Conservation (phyloP, 35 echinoderm and acorn worm genomes). For the Heliocidaris erythrogramma region DNA sequence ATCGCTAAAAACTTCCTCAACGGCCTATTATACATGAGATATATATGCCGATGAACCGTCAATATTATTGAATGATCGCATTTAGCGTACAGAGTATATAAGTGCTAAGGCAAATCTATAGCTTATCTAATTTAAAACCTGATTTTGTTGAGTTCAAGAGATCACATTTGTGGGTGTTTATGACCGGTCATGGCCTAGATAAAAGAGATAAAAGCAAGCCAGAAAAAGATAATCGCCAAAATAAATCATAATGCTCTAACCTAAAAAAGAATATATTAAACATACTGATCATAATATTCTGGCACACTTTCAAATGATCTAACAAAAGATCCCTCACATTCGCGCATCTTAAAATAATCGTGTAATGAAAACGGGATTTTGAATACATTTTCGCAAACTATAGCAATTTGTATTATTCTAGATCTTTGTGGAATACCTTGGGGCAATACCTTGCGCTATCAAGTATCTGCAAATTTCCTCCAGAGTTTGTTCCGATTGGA, state of each 20-base stretch:
- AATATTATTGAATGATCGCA: too few relatives aligned
- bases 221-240: neutral
- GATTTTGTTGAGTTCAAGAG: neutral
- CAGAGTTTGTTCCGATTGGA: neutral
- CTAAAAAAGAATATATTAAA: too few relatives aligned
- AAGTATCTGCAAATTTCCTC: conserved; percentile 22
- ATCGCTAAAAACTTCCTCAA: neutral
- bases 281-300: neutral
- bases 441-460: neutral
- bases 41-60: too few relatives aligned
- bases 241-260: neutral
- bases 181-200: neutral
- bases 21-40: neutral
- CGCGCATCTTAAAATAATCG: neutral
- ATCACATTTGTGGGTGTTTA: neutral
- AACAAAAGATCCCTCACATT: neutral
- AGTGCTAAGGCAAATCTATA: too few relatives aligned
- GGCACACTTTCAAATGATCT: neutral
- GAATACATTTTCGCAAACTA: neutral
- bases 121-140: neutral
- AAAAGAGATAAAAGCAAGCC: neutral
- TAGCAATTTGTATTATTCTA: neutral
- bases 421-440: neutral
- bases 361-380: neutral
- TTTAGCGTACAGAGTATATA: too few relatives aligned